Evolutionary conservation across 2,888 invertebrate species (phyloP).

Genomic region (Ypsolopha scabrella): DNA sequence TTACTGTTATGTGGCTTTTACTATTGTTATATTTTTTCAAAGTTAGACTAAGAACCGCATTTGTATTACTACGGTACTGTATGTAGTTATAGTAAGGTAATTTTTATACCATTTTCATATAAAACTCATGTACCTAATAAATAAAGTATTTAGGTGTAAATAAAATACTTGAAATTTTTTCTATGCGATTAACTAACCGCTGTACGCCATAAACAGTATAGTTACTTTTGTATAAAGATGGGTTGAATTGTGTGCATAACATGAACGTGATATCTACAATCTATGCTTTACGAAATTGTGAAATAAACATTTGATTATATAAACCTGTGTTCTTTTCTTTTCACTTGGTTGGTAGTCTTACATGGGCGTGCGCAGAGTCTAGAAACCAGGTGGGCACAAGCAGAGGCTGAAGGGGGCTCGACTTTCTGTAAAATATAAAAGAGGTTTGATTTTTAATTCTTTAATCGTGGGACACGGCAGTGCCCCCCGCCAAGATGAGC

Average conservation of each 20-base stretch:
- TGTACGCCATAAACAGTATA: conserved; percentile 50
- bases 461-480: no score
- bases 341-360: no score
- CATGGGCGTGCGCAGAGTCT: no score
- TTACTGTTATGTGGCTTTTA: conserved; percentile 58
- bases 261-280: conserved; percentile 69
- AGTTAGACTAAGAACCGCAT: conserved; percentile 55
- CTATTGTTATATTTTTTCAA: conserved; percentile 66
- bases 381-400: no score
- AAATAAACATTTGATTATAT: conserved; percentile 63
- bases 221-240: conserved; percentile 62
- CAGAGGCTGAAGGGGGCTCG: no score
- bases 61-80: conserved; percentile 59
- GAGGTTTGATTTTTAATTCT: no score
- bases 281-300: conserved; percentile 68
- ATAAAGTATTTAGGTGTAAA: conserved; percentile 58
- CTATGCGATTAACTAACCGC: conserved; percentile 63
- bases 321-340: no score
- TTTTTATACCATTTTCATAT: conserved; percentile 70
- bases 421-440: no score
- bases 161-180: conserved; percentile 60
- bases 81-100: conserved; percentile 60
- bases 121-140: conserved; percentile 64
- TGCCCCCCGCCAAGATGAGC: no score
- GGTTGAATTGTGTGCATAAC: conserved; percentile 67